Percentiles rank a stretch among this genome's conserved stretches.
Evolutionary conservation across 2,113 vertebrate genomes (phyloP).

Genomic region (Gymnorhina tibicen): DNA sequence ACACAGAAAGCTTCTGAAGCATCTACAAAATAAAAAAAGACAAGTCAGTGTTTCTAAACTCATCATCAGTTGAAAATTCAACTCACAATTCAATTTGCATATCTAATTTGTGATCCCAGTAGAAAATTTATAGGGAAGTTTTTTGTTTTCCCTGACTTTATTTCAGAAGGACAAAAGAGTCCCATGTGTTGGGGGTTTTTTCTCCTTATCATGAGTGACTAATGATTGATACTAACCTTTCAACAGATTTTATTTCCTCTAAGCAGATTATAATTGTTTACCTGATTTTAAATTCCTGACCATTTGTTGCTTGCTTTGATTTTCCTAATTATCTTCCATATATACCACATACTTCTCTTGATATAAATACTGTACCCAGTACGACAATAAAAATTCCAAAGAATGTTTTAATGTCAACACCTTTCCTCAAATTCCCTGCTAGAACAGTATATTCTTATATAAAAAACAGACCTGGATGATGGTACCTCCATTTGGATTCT

Average conservation of each 20-base stretch:
- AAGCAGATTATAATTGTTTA: not conserved
- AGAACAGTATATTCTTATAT: not conserved
- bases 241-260: not conserved
- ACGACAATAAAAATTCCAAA: not conserved
- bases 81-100: not conserved
- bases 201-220: not conserved
- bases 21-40: conserved; percentile 53
- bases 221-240: not conserved
- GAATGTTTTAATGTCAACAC: not conserved
- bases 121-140: not conserved
- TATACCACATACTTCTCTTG: not conserved
- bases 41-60: not conserved
- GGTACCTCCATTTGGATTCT: not conserved
- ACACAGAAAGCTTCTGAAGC: conserved; percentile 43
- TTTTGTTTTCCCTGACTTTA: not conserved
- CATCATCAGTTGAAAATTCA: not conserved
- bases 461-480: not conserved
- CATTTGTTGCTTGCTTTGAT: not conserved
- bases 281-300: not conserved
- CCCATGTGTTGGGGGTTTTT: not conserved
- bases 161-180: not conserved
- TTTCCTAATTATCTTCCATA: not conserved
- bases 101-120: not conserved
- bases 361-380: rapidly evolving
- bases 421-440: not conserved